These are phyloP conservation scores for Himalopsyche anomala DNA, from an alignment of 2,888 invertebrate genomes.

Conservation along the genomic window DNA sequence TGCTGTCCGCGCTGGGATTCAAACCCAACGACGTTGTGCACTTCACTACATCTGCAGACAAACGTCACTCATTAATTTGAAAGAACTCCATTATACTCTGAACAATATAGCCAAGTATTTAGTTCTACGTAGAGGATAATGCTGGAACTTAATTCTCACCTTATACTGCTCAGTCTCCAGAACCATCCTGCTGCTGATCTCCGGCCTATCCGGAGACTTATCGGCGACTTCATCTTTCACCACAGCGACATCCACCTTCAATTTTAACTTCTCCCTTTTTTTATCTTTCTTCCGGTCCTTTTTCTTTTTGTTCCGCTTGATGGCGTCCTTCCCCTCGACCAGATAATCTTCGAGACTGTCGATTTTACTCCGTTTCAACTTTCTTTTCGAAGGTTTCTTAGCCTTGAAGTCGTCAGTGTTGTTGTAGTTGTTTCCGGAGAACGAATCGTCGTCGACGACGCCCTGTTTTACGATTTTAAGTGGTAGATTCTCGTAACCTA, in stretches of 20 bases:
- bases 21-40: too few species aligned
- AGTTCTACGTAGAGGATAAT: too few species aligned
- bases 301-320: neutral
- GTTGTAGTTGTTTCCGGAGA: neutral
- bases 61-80: too few species aligned
- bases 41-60: too few species aligned
- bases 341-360: neutral
- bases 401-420: neutral
- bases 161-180: constrained; percentile 73
- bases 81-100: too few species aligned
- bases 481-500: constrained; percentile 31
- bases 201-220: neutral
- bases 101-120: too few species aligned
- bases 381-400: neutral
- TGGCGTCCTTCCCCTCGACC: neutral
- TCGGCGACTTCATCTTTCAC: neutral
- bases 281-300: constrained; percentile 43
- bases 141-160: neutral
- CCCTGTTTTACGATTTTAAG: neutral
- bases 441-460: neutral
- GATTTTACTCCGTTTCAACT: neutral
- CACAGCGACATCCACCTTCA: neutral
- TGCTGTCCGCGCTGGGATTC: too few species aligned
- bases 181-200: constrained; percentile 73
- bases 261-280: neutral